A percentile compares a stretch with the other conserved stretches of the same genome.
Conservation (phyloP, 2,797 vertebrate species). For the Falco novaeseelandiae region DNA sequence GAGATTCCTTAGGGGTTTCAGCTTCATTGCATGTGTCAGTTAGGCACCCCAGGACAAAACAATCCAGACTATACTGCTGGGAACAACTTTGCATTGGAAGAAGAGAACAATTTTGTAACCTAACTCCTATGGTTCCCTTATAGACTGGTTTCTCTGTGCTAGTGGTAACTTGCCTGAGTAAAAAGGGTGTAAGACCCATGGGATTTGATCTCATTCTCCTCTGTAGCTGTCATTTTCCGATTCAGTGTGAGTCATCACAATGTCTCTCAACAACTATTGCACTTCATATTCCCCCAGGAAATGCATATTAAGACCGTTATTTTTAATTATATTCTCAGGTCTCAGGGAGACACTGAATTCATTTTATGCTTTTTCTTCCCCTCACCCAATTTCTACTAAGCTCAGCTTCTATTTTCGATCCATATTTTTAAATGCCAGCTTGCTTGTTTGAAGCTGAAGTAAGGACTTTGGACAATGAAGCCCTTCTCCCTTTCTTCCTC, state of each 20-base stretch:
- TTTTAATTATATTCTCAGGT: slow-evolving; percentile 19
- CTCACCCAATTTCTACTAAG: background rate
- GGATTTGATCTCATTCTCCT: background rate
- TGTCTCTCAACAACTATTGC: background rate
- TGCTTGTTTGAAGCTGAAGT: background rate
- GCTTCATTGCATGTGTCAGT: background rate
- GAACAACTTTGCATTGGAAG: background rate
- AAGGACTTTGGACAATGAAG: background rate
- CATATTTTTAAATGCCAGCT: background rate
- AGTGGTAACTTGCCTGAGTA: background rate
- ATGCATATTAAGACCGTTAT: background rate
- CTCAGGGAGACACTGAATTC: background rate
- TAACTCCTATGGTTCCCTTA: background rate
- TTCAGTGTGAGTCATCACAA: background rate
- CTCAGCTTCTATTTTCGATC: background rate
- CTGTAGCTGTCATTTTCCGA: background rate
- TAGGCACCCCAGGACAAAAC: background rate
- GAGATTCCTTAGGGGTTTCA: background rate
- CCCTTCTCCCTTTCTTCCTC: background rate
- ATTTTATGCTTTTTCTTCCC: background rate
- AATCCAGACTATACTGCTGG: background rate
- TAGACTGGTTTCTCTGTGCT: background rate
- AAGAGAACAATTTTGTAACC: background rate
- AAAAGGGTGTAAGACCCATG: background rate
- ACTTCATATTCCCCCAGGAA: background rate